Conservation (phyloP, 2,113 vertebrate genomes). For the Paraplagusia blochii region DNA sequence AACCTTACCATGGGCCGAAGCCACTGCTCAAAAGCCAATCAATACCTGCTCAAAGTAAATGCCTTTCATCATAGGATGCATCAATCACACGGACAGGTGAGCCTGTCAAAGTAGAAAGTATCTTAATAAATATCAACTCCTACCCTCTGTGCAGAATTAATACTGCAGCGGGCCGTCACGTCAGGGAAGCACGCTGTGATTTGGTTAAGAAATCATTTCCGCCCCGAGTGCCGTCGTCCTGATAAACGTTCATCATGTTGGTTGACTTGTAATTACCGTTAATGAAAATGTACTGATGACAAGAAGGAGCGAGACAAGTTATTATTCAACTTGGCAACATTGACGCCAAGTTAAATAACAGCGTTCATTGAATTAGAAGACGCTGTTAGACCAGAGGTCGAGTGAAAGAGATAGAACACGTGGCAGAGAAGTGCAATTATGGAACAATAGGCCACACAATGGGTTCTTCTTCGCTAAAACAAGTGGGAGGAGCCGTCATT, state of each 20-base stretch:
- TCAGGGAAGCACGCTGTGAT: constrained; percentile 45
- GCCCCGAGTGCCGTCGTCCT: constrained; percentile 30
- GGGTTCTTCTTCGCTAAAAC: constrained; percentile 51
- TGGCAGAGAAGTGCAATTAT: constrained; percentile 39
- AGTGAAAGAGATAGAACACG: constrained; percentile 12
- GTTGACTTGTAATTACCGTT: constrained; percentile 63
- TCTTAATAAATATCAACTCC: constrained; percentile 41
- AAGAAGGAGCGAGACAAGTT: constrained; percentile 48
- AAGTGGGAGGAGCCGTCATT: constrained; percentile 30
- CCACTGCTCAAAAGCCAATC: constrained; percentile 31
- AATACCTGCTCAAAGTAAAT: constrained; percentile 26
- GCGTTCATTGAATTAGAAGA: constrained; percentile 36
- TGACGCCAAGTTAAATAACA: constrained; percentile 55
- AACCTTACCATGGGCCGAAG: constrained; percentile 14
- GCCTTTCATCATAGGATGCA: constrained; percentile 25
- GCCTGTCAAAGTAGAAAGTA: constrained; percentile 32
- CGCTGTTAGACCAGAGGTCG: constrained; percentile 45
- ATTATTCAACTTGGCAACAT: constrained; percentile 43
- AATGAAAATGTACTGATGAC: constrained; percentile 52
- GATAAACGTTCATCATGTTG: constrained; percentile 58
- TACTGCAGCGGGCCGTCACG: constrained; percentile 34
- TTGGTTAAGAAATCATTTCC: constrained; percentile 57
- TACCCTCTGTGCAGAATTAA: constrained; percentile 35
- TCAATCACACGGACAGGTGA: constrained; percentile 52
- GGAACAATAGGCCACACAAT: constrained; percentile 23